Evolutionary conservation across 2,113 vertebrate species (phyloP), one percentile per base, ranked within the genome.

Genomic region (Thomomys bottae): DNA sequence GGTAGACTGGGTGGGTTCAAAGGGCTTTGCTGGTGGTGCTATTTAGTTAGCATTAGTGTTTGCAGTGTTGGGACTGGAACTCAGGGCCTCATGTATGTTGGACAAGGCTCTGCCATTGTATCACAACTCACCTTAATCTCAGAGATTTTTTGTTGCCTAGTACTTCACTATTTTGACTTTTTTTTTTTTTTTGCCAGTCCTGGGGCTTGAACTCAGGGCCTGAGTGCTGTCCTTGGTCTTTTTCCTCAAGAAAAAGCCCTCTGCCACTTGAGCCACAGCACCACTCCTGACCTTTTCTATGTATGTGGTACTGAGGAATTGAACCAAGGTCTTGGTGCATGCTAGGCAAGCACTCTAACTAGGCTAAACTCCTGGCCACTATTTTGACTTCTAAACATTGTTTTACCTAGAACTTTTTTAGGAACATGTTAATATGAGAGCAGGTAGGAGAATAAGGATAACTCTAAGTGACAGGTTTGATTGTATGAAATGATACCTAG

Each of bases 351-450:
- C n/a, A n/a, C n/a, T n/a, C n/a, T n/a, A n/a, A n/a, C n/a, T n/a
- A n/a, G n/a, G n/a, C n/a, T n/a, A n/a, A n/a, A n/a, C n/a, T n/a
- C n/a, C n/a, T n/a, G n/a, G n/a, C n/a, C 72, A 70, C 4, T 68
- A 24, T 80, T 85, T 59, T 87, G 63, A 81, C 49, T 84, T 84
- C 12, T 15, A 73, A 45, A 86, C n/a, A 5, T 66, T 91, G 75
- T 78, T 80, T 79, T 36, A 28, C 68, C 84, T 75, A 67, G 63
- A 49, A 49, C 42, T n/a, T 11, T 85, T 91, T 88, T 76, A 77
- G 77, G 63, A 91, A 32, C 9, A 4, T 0, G 30, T 36, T 54
- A 79, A 36, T 8, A 4, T 63, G 70, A 66, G 73, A 84, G 54
- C 68, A 84, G 59, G 89, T n/a, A 84, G 30, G 57, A 20, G 32